Conservation (phyloP, 2,797 vertebrate species). For the Dromococcyx pavoninus region DNA sequence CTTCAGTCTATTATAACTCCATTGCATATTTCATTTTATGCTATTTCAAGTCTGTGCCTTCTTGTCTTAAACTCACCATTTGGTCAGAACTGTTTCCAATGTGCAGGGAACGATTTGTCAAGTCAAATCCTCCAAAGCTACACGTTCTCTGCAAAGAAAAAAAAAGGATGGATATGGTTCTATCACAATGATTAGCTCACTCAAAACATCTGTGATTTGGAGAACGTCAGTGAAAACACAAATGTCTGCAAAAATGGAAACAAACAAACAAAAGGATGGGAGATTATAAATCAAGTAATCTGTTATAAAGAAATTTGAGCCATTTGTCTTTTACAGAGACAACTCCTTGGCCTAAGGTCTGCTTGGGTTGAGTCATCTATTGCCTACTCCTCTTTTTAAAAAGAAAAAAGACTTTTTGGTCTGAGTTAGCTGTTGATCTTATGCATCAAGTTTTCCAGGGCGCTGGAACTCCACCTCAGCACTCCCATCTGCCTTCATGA, state of each 20-base stretch:
- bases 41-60: constrained; percentile 18
- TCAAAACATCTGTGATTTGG: neutral
- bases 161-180: neutral
- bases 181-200: neutral
- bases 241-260: constrained; percentile 63
- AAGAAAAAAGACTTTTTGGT: neutral
- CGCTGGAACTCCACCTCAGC: constrained; percentile 25
- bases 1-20: neutral
- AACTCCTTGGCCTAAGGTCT: constrained; percentile 18
- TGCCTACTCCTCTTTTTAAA: constrained; percentile 4
- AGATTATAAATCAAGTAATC: constrained; percentile 73
- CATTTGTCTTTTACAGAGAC: constrained; percentile 17
- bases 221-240: constrained; percentile 49
- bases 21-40: neutral
- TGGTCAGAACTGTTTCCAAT: constrained; percentile 86
- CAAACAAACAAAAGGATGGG: constrained; percentile 59
- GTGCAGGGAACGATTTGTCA: constrained; percentile 93
- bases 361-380: constrained; percentile 20
- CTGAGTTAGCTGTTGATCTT: constrained; percentile 1
- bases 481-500: neutral
- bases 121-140: constrained; percentile 97
- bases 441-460: constrained; percentile 11
- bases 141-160: constrained; percentile 88
- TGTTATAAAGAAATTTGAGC: constrained; percentile 64
- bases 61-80: constrained; percentile 80